phyloP scores from a whole-genome alignment of 2,113 vertebrate species.

The Lophura nycthemera region DNA sequence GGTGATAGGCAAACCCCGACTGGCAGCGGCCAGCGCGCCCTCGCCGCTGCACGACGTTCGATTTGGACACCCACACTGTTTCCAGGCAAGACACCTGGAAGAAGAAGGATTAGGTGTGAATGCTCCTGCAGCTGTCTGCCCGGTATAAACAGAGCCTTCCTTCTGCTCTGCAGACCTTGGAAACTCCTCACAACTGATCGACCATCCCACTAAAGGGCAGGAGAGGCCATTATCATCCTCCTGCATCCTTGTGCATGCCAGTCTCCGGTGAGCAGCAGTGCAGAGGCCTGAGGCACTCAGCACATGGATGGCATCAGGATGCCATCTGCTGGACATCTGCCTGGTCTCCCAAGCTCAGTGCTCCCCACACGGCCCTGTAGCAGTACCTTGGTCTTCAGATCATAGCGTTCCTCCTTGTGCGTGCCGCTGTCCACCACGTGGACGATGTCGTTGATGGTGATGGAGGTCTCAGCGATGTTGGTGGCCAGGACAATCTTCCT shows the following conservation, averaged over 20 bases:
- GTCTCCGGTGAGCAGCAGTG: background rate
- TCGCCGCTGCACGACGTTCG: conserved; percentile 92
- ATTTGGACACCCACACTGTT: conserved; percentile 93
- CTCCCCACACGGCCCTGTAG: background rate
- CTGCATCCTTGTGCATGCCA: rapidly evolving
- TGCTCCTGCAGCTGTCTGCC: rapidly evolving
- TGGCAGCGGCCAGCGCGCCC: conserved; percentile 95
- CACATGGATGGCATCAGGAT: background rate
- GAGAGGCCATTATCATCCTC: background rate
- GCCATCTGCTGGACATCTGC: conserved; percentile 48
- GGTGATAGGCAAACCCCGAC: conserved; percentile 92
- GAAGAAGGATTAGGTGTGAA: background rate
- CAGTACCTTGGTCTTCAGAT: conserved; percentile 90
- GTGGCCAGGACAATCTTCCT: conserved; percentile 95
- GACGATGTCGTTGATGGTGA: conserved; percentile 96
- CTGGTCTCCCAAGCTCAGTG: no score
- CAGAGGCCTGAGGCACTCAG: background rate
- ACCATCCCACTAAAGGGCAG: rapidly evolving
- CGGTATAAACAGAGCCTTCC: background rate
- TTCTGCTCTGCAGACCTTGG: no score
- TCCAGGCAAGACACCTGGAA: conserved; percentile 93
- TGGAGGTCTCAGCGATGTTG: conserved; percentile 96
- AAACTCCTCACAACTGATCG: rapidly evolving
- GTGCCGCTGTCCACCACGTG: conserved; percentile 93
- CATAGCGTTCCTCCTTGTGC: conserved; percentile 95